A percentile compares a stretch with the other conserved stretches of the same genome.
phyloP scores from a whole-genome alignment of 2,113 vertebrate genomes.

The Copsychus sechellarum region DNA sequence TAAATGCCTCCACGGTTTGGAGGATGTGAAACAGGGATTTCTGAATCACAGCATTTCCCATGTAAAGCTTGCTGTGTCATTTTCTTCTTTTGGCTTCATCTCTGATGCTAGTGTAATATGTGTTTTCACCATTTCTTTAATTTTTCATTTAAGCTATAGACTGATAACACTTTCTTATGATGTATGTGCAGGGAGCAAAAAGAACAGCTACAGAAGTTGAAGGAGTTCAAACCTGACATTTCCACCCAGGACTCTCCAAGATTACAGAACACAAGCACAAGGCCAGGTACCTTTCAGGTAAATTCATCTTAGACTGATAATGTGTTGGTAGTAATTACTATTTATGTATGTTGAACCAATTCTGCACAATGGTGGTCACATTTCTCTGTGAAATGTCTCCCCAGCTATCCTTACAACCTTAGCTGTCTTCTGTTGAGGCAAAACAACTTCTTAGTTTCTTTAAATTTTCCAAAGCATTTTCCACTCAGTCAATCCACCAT shows the following conservation, averaged over 20 bases:
- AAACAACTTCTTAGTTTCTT: not conserved
- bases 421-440: not conserved
- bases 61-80: not conserved
- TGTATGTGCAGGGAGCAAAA: conserved; percentile 79
- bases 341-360: not conserved
- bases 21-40: not conserved
- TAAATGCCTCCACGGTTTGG: not conserved
- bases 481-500: not conserved
- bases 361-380: not conserved
- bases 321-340: not conserved
- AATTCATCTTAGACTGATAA: conserved; percentile 6
- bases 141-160: not conserved
- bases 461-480: not conserved
- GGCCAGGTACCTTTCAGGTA: conserved; percentile 77
- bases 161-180: conserved; percentile 20
- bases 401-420: not conserved
- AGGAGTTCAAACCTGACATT: conserved; percentile 76
- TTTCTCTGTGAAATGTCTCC: not conserved
- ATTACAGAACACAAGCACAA: conserved; percentile 59
- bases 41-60: not conserved
- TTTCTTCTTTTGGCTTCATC: not conserved
- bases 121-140: not conserved
- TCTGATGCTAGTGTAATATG: not conserved
- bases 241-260: conserved; percentile 63
- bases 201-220: conserved; percentile 81